Percentiles rank a stretch among this genome's conserved stretches.
phyloP scores from a whole-genome alignment of 2,888 invertebrate genomes.

The Mythimna pallens region DNA sequence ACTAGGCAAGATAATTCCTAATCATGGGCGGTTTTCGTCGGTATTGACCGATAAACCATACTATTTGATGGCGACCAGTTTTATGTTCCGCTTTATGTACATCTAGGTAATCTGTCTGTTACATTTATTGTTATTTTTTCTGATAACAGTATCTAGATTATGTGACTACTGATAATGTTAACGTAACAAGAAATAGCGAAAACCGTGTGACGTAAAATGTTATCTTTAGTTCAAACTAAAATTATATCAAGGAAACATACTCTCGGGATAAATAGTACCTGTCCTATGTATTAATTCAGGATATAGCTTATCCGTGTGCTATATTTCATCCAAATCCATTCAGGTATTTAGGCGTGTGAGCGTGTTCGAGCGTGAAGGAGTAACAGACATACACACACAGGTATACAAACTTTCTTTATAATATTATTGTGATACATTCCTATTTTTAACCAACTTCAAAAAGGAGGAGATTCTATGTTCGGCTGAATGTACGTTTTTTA shows the following conservation, averaged over 20 bases:
- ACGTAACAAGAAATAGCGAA: conserved; percentile 7
- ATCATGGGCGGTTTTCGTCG: conserved; percentile 26
- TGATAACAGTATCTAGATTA: conserved; percentile 24
- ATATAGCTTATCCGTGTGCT: no score
- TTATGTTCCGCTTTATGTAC: conserved; percentile 24
- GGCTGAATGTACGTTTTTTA: no score
- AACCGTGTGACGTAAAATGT: background rate
- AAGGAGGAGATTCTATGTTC: no score
- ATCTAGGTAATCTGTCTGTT: conserved; percentile 33
- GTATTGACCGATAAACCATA: conserved; percentile 45
- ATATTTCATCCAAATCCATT: no score
- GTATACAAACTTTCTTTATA: no score
- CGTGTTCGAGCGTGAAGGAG: no score
- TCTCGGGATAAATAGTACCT: no score
- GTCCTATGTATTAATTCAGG: no score
- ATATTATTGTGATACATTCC: background rate
- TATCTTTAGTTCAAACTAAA: background rate
- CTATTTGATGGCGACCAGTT: conserved; percentile 43
- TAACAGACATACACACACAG: no score
- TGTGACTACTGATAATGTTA: conserved; percentile 19
- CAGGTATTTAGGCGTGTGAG: no score
- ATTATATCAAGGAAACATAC: no score
- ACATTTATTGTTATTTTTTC: conserved; percentile 16
- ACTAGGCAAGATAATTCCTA: conserved; percentile 43
- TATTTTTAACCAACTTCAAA: no score